phyloP scores from a whole-genome alignment of 2,797 vertebrate genomes.

The Gobio occitaniae region DNA sequence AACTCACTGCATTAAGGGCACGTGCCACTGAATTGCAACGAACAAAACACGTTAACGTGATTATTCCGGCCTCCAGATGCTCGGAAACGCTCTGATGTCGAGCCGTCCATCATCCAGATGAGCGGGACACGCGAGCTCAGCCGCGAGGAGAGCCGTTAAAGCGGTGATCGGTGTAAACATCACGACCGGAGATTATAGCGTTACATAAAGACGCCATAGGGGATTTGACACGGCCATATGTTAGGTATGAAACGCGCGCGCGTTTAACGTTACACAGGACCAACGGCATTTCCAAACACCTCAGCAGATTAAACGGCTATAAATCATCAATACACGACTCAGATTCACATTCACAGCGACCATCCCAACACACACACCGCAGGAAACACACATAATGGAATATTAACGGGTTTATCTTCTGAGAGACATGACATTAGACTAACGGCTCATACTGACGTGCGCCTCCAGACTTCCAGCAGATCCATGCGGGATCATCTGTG shows the following conservation, averaged over 20 bases:
- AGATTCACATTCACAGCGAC: neutral
- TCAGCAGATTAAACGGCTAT: neutral
- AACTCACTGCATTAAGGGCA: neutral
- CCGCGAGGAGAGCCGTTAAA: neutral
- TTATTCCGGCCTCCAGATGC: neutral
- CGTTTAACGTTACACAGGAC: neutral
- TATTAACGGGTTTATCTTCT: neutral
- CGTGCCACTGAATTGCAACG: conserved; percentile 4
- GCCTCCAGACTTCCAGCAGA: neutral
- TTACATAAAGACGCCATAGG: conserved; percentile 22
- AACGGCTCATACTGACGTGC: neutral
- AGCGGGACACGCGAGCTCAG: too few relatives aligned
- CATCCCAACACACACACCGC: neutral
- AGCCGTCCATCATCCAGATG: neutral
- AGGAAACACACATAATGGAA: neutral
- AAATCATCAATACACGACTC: neutral
- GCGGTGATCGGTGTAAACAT: neutral
- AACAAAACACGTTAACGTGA: neutral
- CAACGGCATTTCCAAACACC: neutral
- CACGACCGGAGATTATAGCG: conserved; percentile 14
- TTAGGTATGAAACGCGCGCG: neutral
- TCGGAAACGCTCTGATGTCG: neutral
- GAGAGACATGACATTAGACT: neutral
- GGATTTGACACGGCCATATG: neutral
- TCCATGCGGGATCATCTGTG: conserved; percentile 16